Conservation (phyloP, 2,888 invertebrate species). For the Polylopha cassiicola region DNA sequence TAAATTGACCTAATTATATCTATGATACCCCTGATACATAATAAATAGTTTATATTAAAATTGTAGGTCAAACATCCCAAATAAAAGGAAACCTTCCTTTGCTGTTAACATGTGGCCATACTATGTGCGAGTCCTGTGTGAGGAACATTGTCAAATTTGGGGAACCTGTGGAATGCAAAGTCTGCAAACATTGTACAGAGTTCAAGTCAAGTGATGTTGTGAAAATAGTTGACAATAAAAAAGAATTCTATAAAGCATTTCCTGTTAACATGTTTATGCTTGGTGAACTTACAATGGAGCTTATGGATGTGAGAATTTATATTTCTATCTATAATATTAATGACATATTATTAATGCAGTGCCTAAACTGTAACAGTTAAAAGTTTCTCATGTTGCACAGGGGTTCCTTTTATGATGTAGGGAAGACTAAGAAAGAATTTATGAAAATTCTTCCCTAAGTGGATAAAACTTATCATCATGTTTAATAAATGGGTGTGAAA, state of each 20-base stretch:
- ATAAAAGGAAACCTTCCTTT: conserved; percentile 69
- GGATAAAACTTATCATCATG: too few relatives aligned
- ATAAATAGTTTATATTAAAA: not conserved
- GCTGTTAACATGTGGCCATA: conserved; percentile 81
- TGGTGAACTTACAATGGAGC: conserved; percentile 52
- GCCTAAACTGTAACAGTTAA: too few relatives aligned
- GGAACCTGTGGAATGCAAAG: conserved; percentile 67
- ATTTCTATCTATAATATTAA: not conserved
- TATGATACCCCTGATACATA: conserved; percentile 29
- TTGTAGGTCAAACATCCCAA: conserved; percentile 29
- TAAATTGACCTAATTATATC: not conserved
- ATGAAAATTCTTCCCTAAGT: too few relatives aligned
- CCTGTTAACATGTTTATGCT: conserved; percentile 57
- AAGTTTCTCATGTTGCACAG: too few relatives aligned
- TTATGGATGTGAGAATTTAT: conserved; percentile 40
- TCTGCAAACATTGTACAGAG: conserved; percentile 59
- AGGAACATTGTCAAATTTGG: conserved; percentile 47
- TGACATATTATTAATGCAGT: too few relatives aligned
- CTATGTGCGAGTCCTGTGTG: conserved; percentile 81
- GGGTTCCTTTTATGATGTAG: too few relatives aligned
- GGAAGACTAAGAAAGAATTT: too few relatives aligned
- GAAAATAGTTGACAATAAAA: conserved; percentile 36
- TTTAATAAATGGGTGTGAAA: not conserved
- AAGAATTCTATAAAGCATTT: conserved; percentile 45
- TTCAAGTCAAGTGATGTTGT: conserved; percentile 34